A percentile compares a stretch with the other conserved stretches of the same genome.
Conservation (phyloP, 2,797 vertebrate species). For the Thalassophryne amazonica region DNA sequence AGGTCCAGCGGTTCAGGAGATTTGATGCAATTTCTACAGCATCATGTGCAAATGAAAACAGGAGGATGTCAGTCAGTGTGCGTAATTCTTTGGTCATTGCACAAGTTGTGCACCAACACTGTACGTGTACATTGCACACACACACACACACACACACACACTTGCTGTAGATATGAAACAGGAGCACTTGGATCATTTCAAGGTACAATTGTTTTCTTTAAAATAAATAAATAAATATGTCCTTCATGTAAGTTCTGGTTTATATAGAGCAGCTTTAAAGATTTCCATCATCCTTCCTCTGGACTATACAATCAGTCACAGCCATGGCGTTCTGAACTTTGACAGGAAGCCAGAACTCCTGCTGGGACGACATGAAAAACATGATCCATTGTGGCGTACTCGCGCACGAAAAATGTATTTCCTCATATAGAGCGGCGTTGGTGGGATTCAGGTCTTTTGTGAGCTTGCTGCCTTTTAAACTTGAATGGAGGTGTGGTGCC, state of each 20-base stretch:
- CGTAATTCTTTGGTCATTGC: too few relatives aligned
- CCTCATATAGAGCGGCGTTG: constrained; percentile 19
- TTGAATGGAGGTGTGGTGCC: too few relatives aligned
- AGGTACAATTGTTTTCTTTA: too few relatives aligned
- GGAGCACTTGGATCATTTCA: background rate
- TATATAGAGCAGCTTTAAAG: constrained; percentile 58
- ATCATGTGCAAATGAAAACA: too few relatives aligned
- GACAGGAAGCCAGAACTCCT: constrained; percentile 50
- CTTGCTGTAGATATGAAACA: background rate
- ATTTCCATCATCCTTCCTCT: constrained; percentile 64
- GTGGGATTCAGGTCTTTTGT: too few relatives aligned
- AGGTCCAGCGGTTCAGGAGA: too few relatives aligned
- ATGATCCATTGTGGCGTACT: constrained; percentile 32
- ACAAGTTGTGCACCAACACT: too few relatives aligned
- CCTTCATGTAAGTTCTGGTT: constrained; percentile 45
- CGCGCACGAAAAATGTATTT: constrained; percentile 30
- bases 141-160: background rate
- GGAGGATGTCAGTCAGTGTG: too few relatives aligned
- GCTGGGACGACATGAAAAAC: constrained; percentile 40
- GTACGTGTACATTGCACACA: too few relatives aligned
- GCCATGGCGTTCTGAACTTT: constrained; percentile 12
- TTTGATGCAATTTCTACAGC: too few relatives aligned
- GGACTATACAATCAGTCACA: constrained; percentile 27
- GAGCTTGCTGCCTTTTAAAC: too few relatives aligned
- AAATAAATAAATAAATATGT: too few relatives aligned